A percentile compares a stretch with the other conserved stretches of the same genome.
Conservation (phyloP, 2,888 invertebrate species). For the Alloplasta piceator region DNA sequence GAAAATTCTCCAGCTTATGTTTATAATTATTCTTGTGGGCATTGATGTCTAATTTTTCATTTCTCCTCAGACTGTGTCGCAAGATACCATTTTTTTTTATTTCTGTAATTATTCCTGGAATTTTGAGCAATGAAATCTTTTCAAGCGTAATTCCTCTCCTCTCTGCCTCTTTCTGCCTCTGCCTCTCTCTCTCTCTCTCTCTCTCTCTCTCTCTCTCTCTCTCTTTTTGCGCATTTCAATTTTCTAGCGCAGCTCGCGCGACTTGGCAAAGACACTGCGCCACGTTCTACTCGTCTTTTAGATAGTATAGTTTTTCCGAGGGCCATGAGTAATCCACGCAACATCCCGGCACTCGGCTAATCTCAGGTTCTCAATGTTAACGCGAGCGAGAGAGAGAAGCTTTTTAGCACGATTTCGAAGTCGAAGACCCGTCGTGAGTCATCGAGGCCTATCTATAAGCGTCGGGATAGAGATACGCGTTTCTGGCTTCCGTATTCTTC, state of each 20-base stretch:
- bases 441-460: slow-evolving; percentile 40
- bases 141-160: slow-evolving; percentile 37
- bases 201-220: background rate
- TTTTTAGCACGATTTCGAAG: slow-evolving; percentile 58
- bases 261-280: slow-evolving; percentile 54
- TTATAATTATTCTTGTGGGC: slow-evolving; percentile 1
- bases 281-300: slow-evolving; percentile 27
- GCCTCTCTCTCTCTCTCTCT: slow-evolving; percentile 11
- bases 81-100: background rate
- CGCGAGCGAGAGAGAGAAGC: slow-evolving; percentile 24
- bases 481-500: slow-evolving; percentile 55
- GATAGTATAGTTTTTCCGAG: slow-evolving; percentile 58
- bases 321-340: slow-evolving; percentile 55
- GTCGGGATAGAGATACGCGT: background rate
- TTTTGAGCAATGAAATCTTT: slow-evolving; percentile 13
- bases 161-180: background rate
- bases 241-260: slow-evolving; percentile 41
- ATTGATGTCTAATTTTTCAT: background rate
- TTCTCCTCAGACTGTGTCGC: background rate
- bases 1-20: slow-evolving; percentile 25
- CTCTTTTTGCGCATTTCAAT: slow-evolving; percentile 64
- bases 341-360: slow-evolving; percentile 42
- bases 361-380: slow-evolving; percentile 1
- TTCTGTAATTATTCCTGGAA: slow-evolving; percentile 2
- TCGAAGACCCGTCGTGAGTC: slow-evolving; percentile 63